Percentiles rank a stretch among this genome's conserved stretches.
Evolutionary conservation across 2,888 invertebrate species (phyloP).

Genomic region (Cancer borealis): DNA sequence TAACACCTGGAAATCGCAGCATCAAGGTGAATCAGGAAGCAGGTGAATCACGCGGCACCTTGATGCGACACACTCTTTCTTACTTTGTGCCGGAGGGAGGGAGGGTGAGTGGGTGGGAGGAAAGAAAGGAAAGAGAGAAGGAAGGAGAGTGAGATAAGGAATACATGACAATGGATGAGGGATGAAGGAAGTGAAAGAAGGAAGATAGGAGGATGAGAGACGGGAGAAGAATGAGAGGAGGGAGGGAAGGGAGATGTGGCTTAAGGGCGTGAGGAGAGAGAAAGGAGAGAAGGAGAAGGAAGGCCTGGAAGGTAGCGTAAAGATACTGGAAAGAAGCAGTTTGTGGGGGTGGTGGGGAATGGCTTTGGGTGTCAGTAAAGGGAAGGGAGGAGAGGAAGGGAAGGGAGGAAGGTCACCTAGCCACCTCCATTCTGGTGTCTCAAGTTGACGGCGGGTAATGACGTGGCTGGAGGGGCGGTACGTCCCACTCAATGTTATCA

Average conservation of each 20-base stretch:
- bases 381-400: neutral
- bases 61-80: no score
- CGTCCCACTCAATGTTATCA: conserved; percentile 29
- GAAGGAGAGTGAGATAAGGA: neutral
- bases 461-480: neutral
- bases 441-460: neutral
- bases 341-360: no score
- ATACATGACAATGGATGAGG: neutral
- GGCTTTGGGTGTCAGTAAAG: no score
- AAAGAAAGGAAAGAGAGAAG: neutral
- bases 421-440: neutral
- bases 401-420: neutral
- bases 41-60: no score
- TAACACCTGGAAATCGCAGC: no score
- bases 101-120: neutral
- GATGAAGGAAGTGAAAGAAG: neutral
- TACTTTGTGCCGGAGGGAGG: neutral
- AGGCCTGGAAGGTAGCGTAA: neutral
- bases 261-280: neutral
- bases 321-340: no score
- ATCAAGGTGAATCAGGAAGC: no score
- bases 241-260: neutral
- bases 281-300: neutral
- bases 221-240: neutral
- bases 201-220: neutral